These are phyloP conservation scores for Channallabes apus DNA, from an alignment of 2,797 vertebrate species.

Conservation along the genomic window DNA sequence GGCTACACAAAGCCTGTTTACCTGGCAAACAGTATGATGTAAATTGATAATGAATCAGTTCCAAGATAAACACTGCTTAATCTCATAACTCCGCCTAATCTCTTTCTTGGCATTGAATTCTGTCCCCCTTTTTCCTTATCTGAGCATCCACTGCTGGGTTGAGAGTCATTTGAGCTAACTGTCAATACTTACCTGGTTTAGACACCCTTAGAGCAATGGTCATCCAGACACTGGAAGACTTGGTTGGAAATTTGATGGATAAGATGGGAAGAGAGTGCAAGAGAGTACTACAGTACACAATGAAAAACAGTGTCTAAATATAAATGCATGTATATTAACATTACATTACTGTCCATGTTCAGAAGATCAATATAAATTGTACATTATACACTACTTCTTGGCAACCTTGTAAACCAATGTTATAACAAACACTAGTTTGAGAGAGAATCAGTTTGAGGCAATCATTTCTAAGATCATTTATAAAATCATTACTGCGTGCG, in stretches of 20 bases:
- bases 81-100: slow-evolving; percentile 58
- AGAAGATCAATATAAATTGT: not conserved
- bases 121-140: slow-evolving; percentile 65
- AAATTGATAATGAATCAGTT: slow-evolving; percentile 48
- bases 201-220: slow-evolving; percentile 73
- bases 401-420: not conserved
- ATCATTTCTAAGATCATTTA: not conserved
- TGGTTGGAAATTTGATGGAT: slow-evolving; percentile 61
- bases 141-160: slow-evolving; percentile 76
- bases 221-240: slow-evolving; percentile 57
- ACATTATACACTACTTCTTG: not conserved
- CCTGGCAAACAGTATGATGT: slow-evolving; percentile 32
- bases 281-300: not conserved
- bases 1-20: not conserved
- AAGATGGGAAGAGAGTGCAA: slow-evolving; percentile 41
- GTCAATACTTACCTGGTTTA: slow-evolving; percentile 84
- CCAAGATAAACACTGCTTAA: slow-evolving; percentile 23
- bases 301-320: not conserved
- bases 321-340: not conserved
- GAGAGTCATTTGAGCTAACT: slow-evolving; percentile 78
- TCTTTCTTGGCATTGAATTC: slow-evolving; percentile 78
- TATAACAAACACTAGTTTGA: not conserved
- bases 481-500: slow-evolving; percentile 3
- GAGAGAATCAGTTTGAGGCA: not conserved
- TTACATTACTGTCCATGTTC: not conserved